These are phyloP conservation scores for Nymphalis c-album DNA, from an alignment of 2,888 invertebrate species.

Conservation along the genomic window DNA sequence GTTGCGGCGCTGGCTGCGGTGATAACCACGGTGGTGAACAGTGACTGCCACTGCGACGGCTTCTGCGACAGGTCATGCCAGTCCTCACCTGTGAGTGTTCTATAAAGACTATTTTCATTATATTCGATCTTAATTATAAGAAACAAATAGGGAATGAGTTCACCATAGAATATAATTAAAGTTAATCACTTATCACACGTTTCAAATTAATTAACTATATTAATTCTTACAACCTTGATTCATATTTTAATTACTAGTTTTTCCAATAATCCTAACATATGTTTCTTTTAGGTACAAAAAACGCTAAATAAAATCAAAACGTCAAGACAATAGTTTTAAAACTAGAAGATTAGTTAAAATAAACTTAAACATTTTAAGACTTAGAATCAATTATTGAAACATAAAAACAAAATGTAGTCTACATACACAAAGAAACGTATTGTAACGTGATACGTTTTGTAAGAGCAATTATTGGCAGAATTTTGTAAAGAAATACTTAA, in stretches of 20 bases:
- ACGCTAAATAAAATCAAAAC: slow-evolving; percentile 9
- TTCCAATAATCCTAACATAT: no score
- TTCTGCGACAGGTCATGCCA: slow-evolving; percentile 43
- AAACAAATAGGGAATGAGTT: neutral
- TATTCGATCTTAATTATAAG: no score
- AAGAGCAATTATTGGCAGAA: no score
- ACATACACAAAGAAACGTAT: no score
- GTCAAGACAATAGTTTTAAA: no score
- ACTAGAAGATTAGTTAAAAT: no score
- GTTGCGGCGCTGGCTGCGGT: slow-evolving; percentile 38
- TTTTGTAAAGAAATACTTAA: no score
- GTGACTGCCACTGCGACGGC: slow-evolving; percentile 53
- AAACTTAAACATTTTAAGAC: no score
- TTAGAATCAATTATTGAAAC: no score
- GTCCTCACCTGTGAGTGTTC: slow-evolving; percentile 29
- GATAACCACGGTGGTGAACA: no score
- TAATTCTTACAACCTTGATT: neutral
- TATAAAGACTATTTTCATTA: neutral
- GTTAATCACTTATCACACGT: neutral
- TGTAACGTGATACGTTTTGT: no score
- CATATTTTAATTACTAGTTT: neutral
- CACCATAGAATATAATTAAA: neutral
- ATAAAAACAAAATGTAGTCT: no score
- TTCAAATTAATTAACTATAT: neutral
- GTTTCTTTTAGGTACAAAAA: slow-evolving; percentile 38